Conservation (phyloP, 2,888 invertebrate species). For the Heliconius charithonia region DNA sequence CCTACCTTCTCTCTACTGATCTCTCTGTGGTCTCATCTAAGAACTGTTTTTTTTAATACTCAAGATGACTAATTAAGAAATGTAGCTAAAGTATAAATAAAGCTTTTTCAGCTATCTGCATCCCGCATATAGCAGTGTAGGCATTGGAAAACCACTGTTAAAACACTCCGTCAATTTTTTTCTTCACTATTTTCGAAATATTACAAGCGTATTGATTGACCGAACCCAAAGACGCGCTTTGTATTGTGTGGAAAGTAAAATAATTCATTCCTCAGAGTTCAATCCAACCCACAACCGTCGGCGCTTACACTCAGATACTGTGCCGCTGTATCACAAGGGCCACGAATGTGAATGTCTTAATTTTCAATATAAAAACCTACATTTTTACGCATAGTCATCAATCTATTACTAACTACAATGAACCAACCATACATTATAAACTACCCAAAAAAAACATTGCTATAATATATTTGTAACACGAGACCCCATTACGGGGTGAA, state of each 20-base stretch:
- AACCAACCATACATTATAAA: neutral
- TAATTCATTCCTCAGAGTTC: neutral
- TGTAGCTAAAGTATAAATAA: no score
- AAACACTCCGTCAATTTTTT: no score
- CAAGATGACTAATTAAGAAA: no score
- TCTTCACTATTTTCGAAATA: neutral
- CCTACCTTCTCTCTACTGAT: no score
- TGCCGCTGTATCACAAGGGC: neutral
- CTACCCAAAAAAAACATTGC: constrained; percentile 5
- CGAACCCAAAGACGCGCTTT: neutral
- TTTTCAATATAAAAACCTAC: neutral
- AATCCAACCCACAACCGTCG: neutral
- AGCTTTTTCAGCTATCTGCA: no score
- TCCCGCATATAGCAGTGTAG: no score
- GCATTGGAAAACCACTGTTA: no score
- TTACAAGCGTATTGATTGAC: neutral
- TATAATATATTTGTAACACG: constrained; percentile 48
- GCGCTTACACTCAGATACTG: neutral
- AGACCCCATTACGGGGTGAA: constrained; percentile 50
- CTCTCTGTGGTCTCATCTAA: no score
- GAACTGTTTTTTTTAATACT: no score
- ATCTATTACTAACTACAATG: neutral
- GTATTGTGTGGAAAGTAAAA: neutral
- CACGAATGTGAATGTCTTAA: neutral
- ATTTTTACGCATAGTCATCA: neutral